Base-by-base conservation (phyloP, 1,140 invertebrate genomes). In the Andricus grossulariae region DNA sequence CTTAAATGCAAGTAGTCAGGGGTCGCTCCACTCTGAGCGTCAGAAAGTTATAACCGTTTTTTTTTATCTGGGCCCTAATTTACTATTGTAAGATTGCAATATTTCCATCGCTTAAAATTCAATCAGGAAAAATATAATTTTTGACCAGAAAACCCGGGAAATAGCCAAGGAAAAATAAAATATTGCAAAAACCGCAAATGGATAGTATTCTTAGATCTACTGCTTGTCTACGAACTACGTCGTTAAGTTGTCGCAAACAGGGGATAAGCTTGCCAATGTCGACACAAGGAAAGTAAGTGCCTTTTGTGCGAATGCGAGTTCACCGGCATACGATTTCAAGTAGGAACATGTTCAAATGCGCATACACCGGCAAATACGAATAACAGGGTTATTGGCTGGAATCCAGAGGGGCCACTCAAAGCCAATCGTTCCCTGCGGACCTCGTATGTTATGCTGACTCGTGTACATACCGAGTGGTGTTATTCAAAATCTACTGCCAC, bases 331-430 rank as follows among this genome's bases (percentile, higher is more conserved):
- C 32, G 25, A 66, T 16, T 66, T 66, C 7, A 66, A 66, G 60
- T 66, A 39, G 60, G 39, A 39, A 39, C 60, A 32, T 66, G 60
- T 66, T 21, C 60, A 66, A 66, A 39, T 66, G 39, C 60, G 25
- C 60, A 66, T 76, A 77, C 45, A 78, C 75, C 83, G 78, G 79
- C 76, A 75, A 78, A 80, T 82, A 77, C 78, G 80, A 84, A 80
- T 82, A 83, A 83, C 80, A 79, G 80, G 80, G 81, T 86, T 86
- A 86, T 86, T 81, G 86, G 84, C 80, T 71, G 32, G 25, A 78
- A 77, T 84, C 83, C 86, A 75, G 83, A 80, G 82, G 82, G 83
- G 79, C 80, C 80, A 85, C 80, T 86, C 83, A 78, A 78, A 74
- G 80, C 74, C 78, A 79, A 86, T 85, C 80, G 84, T 75, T 83